A percentile compares a stretch with the other conserved stretches of the same genome.
Evolutionary conservation across 1,140 invertebrate species (phyloP).

Genomic region (Branchinecta lindahli): DNA sequence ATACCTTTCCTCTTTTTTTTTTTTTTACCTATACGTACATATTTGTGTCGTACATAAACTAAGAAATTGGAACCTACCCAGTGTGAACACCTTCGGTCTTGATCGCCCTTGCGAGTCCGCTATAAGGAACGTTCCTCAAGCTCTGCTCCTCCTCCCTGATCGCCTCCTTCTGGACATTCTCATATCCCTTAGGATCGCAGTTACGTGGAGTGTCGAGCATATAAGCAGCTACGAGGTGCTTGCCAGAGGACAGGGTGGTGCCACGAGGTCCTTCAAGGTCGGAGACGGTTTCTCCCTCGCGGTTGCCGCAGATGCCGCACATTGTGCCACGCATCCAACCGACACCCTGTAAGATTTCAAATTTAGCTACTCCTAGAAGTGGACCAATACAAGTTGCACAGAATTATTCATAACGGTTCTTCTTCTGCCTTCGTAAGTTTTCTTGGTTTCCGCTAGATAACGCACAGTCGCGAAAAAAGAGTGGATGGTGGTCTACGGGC

Average conservation of each 20-base stretch:
- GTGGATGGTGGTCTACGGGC: no score
- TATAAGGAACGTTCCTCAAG: neutral
- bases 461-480: no score
- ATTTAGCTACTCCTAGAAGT: no score
- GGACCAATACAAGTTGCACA: no score
- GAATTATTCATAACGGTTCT: no score
- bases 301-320: slow-evolving; percentile 21
- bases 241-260: slow-evolving; percentile 11
- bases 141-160: neutral
- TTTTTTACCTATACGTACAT: no score
- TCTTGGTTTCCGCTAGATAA: no score
- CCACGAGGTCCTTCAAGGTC: slow-evolving; percentile 20
- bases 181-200: neutral
- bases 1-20: no score
- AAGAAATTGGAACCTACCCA: neutral
- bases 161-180: neutral
- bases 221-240: neutral
- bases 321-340: slow-evolving; percentile 15
- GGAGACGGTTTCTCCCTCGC: slow-evolving; percentile 18
- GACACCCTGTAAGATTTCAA: neutral
- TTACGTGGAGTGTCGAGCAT: neutral
- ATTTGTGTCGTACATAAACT: no score
- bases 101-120: neutral
- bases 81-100: neutral
- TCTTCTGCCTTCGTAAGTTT: no score